Conservation (phyloP, 2,888 invertebrate species). For the Apantesis nais region DNA sequence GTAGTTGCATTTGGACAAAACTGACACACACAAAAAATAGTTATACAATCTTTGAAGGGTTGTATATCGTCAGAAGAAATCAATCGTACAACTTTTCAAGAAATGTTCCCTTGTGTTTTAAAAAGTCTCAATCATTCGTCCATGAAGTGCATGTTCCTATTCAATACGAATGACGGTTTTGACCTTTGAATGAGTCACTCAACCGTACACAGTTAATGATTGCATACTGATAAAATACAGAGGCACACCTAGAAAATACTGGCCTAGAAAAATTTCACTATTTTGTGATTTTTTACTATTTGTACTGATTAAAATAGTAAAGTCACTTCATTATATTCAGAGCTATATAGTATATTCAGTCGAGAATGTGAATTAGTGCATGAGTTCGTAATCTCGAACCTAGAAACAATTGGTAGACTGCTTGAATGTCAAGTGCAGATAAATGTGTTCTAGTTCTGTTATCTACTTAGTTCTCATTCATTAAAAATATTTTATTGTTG, state of each 20-base stretch:
- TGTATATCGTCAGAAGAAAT: no score
- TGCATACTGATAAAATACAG: neutral
- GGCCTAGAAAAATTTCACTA: neutral
- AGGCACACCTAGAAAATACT: neutral
- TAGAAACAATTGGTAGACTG: conserved; percentile 35
- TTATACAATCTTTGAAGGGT: no score
- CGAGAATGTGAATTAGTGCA: conserved; percentile 5
- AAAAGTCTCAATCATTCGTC: neutral
- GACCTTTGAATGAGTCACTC: neutral
- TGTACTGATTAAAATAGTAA: neutral
- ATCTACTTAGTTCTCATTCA: conserved; percentile 22
- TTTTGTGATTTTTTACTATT: neutral
- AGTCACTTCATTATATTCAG: neutral
- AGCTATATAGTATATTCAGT: neutral
- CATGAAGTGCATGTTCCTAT: neutral
- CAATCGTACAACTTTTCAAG: no score
- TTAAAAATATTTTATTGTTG: conserved; percentile 32
- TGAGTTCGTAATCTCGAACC: conserved; percentile 22
- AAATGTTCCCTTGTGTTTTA: neutral
- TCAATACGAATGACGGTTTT: neutral
- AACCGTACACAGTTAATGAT: neutral
- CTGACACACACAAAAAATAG: no score
- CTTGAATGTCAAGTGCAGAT: conserved; percentile 28
- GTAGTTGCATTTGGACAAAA: no score
- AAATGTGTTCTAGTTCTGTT: conserved; percentile 23